Base-by-base conservation (phyloP, 2,888 invertebrate species). In the Panopea generosa region DNA sequence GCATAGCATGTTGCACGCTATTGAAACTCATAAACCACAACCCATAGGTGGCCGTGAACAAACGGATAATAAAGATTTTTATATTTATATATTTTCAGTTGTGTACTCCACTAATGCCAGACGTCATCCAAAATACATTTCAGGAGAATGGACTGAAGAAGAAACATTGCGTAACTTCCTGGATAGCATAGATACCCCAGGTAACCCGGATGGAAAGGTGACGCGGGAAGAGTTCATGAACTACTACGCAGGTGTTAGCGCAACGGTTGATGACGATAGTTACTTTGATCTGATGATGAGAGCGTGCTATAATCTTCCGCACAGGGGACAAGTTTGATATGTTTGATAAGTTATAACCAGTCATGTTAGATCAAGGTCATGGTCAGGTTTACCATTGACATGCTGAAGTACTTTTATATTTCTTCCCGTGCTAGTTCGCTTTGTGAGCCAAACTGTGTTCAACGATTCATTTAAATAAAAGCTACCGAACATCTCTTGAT, bases 201-300 rank as follows among this genome's bases (percentile, higher is more conserved):
- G 87, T 62, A 82, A 83, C 71, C 86, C 89, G n/a, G 90, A 90
- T 75, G 90, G 90, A 33, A 85, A 86, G 49, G 90, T 90, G 16
- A 90, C 90, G 9, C 77, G 86, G 27, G 87, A 90, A 47, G 90
- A 90, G 68, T 90, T 90, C 75, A 79, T 88, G 73, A 87, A 86
- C 66, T 90, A 90, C 77, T 90, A 90, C 82, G 84, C 89, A 2
- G 90, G 88, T 0, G 89, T 90, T 29, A 89, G 89, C 67, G 77
- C 88, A 47, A 89, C 89, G 1, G 83, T 90, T 0, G 90, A 90
- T 59, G 90, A 90, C 57, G 90, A 90, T 67, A 84, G 83, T 33
- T 90, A 90, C 74, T 90, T 90, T 70, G 90, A 89, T 66, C 78
- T 90, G 60, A 87, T 88, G 84, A 90, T 90, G 88, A 69, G 90